Evolutionary conservation across 2,888 invertebrate genomes (phyloP), one percentile per base, ranked within the genome.

Genomic region (Drosophila siamana): DNA sequence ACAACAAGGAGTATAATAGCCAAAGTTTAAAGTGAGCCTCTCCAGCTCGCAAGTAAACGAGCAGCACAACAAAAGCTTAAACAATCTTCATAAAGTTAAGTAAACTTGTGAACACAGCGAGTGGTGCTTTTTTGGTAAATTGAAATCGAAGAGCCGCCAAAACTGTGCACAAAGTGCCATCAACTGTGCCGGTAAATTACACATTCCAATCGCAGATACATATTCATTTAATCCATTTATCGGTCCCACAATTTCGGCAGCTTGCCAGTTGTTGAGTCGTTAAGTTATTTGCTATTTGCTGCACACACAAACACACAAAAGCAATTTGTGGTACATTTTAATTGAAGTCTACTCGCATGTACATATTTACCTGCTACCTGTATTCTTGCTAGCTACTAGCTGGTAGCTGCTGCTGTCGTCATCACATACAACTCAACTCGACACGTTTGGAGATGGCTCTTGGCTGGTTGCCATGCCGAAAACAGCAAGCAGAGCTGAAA

Each of bases 301-400:
- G 78, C 9, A 47, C 36, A 47, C 36, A 56, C 47, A 60, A 43
- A 52, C 54, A 80, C 80, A 86, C 71, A 84, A 78, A 83, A 71
- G 71, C 88, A 88, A 83, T 83, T 83, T 83, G 59, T 44, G 85
- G 70, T 48, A 74, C 78, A 74, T 84, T 83, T 86, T 83, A 83
- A 83, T 83, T 83, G 83, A 80, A 80, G 77, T 52, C 54, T 16
- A 54, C 36, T 7, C 36, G 79, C 56, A 62, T 28, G 40, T 43
- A 57, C 22, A 16, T 30, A 30, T 13, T 38, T 38, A 38, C 36
- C 36, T 38, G 36, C 13, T 15, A 15, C 13, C 36, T 13, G 36
- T 38, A 36, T 36, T 4, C 33, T 56, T 28, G 2, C 11, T n/a
- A 26, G 26, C 22, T 22, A 22, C 22, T 5, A 2, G 30, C 11